A percentile compares a stretch with the other conserved stretches of the same genome.
These are phyloP conservation scores for Oceanites oceanicus DNA, from an alignment of 2,113 vertebrate species.

Conservation along the genomic window DNA sequence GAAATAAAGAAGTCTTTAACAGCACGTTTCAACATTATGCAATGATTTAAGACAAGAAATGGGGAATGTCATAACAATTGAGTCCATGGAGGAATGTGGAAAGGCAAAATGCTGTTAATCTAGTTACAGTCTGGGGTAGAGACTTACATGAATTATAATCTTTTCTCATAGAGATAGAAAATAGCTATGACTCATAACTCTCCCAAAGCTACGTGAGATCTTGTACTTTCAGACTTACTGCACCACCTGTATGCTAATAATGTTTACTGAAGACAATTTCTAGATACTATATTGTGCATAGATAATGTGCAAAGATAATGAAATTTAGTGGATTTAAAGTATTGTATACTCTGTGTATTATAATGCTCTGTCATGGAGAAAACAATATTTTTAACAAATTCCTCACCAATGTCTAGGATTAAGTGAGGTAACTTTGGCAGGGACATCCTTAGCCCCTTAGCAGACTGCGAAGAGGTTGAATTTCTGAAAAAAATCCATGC, in stretches of 20 bases:
- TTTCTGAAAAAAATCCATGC: not conserved
- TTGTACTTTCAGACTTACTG: not conserved
- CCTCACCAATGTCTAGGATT: not conserved
- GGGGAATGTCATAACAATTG: not conserved
- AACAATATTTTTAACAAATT: not conserved
- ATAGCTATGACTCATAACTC: not conserved
- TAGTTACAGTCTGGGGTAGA: not conserved
- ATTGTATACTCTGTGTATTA: not conserved
- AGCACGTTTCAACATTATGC: not conserved
- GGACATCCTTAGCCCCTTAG: not conserved
- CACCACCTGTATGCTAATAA: not conserved
- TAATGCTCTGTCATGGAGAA: not conserved
- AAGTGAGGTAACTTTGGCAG: not conserved
- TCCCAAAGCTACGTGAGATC: not conserved
- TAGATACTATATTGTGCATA: not conserved
- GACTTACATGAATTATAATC: not conserved
- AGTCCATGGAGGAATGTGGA: not conserved
- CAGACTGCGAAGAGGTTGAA: not conserved
- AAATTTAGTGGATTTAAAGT: not conserved
- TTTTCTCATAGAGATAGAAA: not conserved
- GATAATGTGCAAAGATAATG: too few species aligned
- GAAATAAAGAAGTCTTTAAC: not conserved
- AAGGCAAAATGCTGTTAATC: not conserved
- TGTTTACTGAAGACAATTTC: not conserved
- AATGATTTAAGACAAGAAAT: not conserved